Evolutionary conservation across 2,888 invertebrate species (phyloP).

Genomic region (Drosophila parthenogenetica): DNA sequence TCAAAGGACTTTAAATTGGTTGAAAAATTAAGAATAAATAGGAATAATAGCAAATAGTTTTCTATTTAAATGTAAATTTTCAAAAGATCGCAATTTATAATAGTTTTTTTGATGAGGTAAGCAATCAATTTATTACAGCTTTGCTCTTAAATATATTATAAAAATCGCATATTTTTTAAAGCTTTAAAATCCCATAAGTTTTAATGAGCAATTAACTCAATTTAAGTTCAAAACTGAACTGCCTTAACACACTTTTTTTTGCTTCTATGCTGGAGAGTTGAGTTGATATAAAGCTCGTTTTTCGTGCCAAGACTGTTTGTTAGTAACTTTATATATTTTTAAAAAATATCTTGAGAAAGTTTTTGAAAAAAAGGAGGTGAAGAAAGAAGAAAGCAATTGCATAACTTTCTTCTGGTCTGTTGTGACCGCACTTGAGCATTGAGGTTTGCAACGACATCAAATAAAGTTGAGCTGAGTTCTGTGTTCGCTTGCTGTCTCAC

Average conservation of each 20-base stretch:
- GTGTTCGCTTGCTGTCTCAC: not conserved
- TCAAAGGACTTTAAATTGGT: too few species aligned
- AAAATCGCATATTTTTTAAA: too few species aligned
- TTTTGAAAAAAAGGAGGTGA: slow-evolving; percentile 8
- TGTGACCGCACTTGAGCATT: slow-evolving; percentile 61
- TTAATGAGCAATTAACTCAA: too few species aligned
- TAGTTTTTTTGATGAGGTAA: too few species aligned
- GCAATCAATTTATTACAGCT: too few species aligned
- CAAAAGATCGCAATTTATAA: too few species aligned
- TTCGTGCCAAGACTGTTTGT: slow-evolving; percentile 13
- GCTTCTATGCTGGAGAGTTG: not conserved
- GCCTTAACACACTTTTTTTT: not conserved
- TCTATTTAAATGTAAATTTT: too few species aligned
- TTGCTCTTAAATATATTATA: too few species aligned
- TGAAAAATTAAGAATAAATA: too few species aligned
- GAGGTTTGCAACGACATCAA: slow-evolving; percentile 41
- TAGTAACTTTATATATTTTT: slow-evolving; percentile 5
- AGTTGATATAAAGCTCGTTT: not conserved
- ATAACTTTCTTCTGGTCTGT: slow-evolving; percentile 59
- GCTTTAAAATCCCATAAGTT: too few species aligned
- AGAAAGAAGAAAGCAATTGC: slow-evolving; percentile 42
- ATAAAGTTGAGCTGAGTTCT: slow-evolving; percentile 51
- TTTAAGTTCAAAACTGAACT: too few species aligned
- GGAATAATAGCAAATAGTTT: too few species aligned
- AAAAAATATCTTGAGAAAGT: slow-evolving; percentile 34